A percentile compares a stretch with the other conserved stretches of the same genome.
Evolutionary conservation across 2,113 vertebrate genomes (phyloP).

Genomic region (Takifugu bimaculatus): DNA sequence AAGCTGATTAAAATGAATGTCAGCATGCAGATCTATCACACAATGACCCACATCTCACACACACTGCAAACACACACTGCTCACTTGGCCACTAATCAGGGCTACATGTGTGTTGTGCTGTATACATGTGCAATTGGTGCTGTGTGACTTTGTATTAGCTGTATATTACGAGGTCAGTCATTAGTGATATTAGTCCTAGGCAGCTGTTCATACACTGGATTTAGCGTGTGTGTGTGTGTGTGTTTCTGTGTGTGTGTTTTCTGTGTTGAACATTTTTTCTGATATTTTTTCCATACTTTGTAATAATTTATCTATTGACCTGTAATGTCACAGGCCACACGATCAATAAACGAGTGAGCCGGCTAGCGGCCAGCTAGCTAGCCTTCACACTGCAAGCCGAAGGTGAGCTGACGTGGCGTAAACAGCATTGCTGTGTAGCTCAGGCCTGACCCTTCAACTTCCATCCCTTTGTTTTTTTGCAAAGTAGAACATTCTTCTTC

Average conservation of each 20-base stretch:
- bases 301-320: too few relatives aligned
- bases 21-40: constrained; percentile 40
- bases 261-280: neutral
- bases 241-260: constrained; percentile 1
- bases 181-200: constrained; percentile 66
- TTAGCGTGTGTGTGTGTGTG: constrained; percentile 17
- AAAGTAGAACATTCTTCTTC: neutral
- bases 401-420: too few relatives aligned
- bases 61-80: constrained; percentile 22
- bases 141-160: constrained; percentile 21
- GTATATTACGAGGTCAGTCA: constrained; percentile 48
- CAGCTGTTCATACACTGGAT: constrained; percentile 50
- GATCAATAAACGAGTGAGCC: too few relatives aligned
- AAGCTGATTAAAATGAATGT: constrained; percentile 64
- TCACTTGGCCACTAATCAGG: neutral
- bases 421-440: too few relatives aligned
- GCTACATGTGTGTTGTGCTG: too few relatives aligned
- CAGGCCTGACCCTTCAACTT: too few relatives aligned
- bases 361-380: too few relatives aligned
- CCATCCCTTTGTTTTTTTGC: too few relatives aligned
- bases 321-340: too few relatives aligned
- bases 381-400: too few relatives aligned
- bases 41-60: constrained; percentile 50
- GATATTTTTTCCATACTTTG: too few relatives aligned
- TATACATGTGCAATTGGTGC: constrained; percentile 19